Base-by-base conservation (phyloP, 2,888 invertebrate species). In the Caenorhabditis sp. region DNA sequence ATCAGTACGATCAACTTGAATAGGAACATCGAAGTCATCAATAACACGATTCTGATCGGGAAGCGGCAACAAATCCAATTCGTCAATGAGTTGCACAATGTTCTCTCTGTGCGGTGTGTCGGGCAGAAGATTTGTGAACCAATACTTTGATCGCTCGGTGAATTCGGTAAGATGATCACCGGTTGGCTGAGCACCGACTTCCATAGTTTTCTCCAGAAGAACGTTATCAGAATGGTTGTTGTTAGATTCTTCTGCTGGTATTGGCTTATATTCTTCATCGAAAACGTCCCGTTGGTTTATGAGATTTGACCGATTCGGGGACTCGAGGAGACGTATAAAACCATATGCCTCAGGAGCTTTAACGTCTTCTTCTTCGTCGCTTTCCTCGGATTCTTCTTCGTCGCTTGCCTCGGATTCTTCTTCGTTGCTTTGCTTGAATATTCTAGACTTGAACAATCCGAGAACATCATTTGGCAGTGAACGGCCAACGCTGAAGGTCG, bases 381-480 rank as follows among this genome's bases (percentile, higher is more conserved):
- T 4, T 44, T 51, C 51, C 49, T 35, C 22, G 14, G 10, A 16
- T 16, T 61, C 61, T 44, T 63, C 41, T 24, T 74, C 74, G 0
- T 41, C 35, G n/a, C n/a, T n/a, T n/a, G n/a, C n/a, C n/a, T n/a
- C n/a, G n/a, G n/a, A n/a, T 38, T 59, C 59, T 0, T 5, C 6
- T 5, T 28, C 73, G 12, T 51, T n/a, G n/a, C 41, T 7, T 28
- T 8, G 49, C 6, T 1, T 22, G 6, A 22, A 38, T 4, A 1
- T 16, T 19, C 7, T 8, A 14, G 73, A 61, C 41, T 22, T 49
- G 64, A 64, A 79, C 22, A 64, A 35, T 16, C 54, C 44, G 0
- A 22, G 56, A 26, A 72, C 0, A 31, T 64, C 70, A 6, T n/a
- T 22, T 16, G 61, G 28, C 1, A 70, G 6, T 44, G 58, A 38